Percentiles rank a stretch among this genome's conserved stretches.
phyloP scores from a whole-genome alignment of 2,113 vertebrate genomes.

The Forbesichthys agassizii region DNA sequence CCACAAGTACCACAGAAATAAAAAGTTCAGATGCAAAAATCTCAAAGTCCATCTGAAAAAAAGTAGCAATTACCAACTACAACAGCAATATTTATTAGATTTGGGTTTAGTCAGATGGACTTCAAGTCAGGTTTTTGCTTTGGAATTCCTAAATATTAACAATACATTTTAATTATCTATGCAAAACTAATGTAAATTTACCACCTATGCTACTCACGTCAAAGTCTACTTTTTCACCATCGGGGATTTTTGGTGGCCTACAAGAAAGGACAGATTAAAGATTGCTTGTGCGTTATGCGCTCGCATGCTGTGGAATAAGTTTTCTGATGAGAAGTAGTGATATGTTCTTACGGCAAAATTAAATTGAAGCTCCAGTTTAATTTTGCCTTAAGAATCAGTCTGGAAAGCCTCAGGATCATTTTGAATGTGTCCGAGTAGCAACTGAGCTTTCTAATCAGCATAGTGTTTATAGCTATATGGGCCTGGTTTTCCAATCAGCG shows the following conservation, averaged over 20 bases:
- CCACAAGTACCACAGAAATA: not conserved
- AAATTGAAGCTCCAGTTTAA: no score
- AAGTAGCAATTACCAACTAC: no score
- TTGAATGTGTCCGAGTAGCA: no score
- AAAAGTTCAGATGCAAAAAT: not conserved
- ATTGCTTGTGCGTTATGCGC: not conserved
- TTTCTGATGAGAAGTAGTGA: not conserved
- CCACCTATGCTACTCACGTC: slow-evolving; percentile 84
- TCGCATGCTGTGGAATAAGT: not conserved
- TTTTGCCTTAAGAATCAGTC: no score
- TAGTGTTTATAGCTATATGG: no score
- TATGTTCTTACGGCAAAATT: not conserved
- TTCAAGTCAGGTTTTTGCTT: no score
- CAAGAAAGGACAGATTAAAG: slow-evolving; percentile 17
- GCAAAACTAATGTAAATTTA: not conserved
- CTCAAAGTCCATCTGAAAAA: no score
- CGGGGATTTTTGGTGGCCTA: slow-evolving; percentile 95
- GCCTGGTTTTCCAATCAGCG: no score
- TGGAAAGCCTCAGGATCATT: no score
- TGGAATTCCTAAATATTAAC: not conserved
- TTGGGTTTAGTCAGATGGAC: no score
- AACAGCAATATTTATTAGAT: no score
- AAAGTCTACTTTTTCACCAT: slow-evolving; percentile 98
- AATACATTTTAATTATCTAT: not conserved
- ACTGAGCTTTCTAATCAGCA: no score